Evolutionary conservation across 2,797 vertebrate genomes (phyloP), one percentile per base, ranked within the genome.

Genomic region (Percopsis omiscomaycus): DNA sequence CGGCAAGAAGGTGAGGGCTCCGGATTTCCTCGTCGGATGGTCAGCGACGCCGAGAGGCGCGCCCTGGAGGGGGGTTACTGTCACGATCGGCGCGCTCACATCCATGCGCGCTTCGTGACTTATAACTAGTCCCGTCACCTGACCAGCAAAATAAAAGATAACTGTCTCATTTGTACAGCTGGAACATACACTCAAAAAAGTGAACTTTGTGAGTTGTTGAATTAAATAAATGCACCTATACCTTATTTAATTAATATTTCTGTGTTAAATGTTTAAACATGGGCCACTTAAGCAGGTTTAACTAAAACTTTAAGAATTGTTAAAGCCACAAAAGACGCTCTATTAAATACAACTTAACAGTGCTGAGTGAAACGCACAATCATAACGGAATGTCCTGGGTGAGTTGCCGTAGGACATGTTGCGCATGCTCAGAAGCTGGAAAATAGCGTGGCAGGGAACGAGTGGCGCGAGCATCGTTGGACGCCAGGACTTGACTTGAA

Each of bases 291-390:
- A 52, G 8, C 16, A n/a, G 15, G 50, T 22, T 15, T 52, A n/a
- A 52, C 50, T 52, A n/a, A n/a, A n/a, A 52, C 8, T 52, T 52
- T 13, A 15, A n/a, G 16, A 52, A 6, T 52, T 52, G 50, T 52
- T 52, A 15, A n/a, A 52, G 50, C 50, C 14, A 52, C 8, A 52
- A 8, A 52, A 52, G 15, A 13, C 50, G 16, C 14, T 22, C 16
- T 4, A 52, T 13, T 52, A 52, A 52, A 52, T 52, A 52, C 50
- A 52, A 52, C 14, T 6, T 52, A 52, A 8, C 50, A 52, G 14
- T 52, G 50, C 16, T 52, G 50, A 3, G 15, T 52, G 50, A 52
- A 52, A n/a, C 50, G 50, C 50, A 52, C 50, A 52, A 52, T 52
- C 15, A 52, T 6, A 12, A 5, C 44, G 5, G 57, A 37, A 67